Conservation (phyloP, 2,113 vertebrate species). For the Oostethus manadensis region DNA sequence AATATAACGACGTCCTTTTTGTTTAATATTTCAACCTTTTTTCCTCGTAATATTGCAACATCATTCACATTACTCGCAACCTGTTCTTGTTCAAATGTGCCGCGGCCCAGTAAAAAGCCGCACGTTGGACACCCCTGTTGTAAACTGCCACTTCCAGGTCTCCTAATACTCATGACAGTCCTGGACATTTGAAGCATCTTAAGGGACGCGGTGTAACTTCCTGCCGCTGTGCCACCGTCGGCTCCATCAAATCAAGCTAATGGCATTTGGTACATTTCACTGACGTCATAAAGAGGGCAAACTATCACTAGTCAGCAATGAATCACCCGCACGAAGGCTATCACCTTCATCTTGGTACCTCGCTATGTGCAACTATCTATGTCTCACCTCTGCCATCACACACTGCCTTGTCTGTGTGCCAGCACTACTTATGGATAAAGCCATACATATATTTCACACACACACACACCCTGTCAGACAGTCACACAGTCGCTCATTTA, state of each 20-base stretch:
- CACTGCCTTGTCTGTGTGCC: conserved; percentile 48
- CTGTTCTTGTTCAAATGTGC: too few relatives aligned
- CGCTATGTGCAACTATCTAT: conserved; percentile 13
- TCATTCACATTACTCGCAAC: too few relatives aligned
- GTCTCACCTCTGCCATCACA: conserved; percentile 32
- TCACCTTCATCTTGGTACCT: conserved; percentile 18
- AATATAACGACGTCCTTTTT: too few relatives aligned
- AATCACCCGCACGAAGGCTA: conserved; percentile 31
- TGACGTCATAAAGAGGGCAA: conserved; percentile 47
- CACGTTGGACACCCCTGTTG: too few relatives aligned
- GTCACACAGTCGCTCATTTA: conserved; percentile 58
- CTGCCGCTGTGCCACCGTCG: conserved; percentile 2
- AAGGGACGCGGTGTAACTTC: conserved; percentile 13
- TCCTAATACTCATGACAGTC: too few relatives aligned
- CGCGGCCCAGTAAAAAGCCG: too few relatives aligned
- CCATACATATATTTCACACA: conserved; percentile 38
- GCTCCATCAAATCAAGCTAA: conserved; percentile 54
- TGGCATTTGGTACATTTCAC: conserved; percentile 30
- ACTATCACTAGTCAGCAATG: conserved; percentile 33
- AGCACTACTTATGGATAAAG: conserved; percentile 40
- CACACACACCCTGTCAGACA: conserved; percentile 31
- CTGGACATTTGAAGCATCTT: too few relatives aligned
- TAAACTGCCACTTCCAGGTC: too few relatives aligned
- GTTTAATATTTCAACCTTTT: too few relatives aligned
- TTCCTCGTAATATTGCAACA: too few relatives aligned